These are phyloP conservation scores for Musca vetustissima DNA, from an alignment of 1,140 invertebrate genomes.

Conservation along the genomic window DNA sequence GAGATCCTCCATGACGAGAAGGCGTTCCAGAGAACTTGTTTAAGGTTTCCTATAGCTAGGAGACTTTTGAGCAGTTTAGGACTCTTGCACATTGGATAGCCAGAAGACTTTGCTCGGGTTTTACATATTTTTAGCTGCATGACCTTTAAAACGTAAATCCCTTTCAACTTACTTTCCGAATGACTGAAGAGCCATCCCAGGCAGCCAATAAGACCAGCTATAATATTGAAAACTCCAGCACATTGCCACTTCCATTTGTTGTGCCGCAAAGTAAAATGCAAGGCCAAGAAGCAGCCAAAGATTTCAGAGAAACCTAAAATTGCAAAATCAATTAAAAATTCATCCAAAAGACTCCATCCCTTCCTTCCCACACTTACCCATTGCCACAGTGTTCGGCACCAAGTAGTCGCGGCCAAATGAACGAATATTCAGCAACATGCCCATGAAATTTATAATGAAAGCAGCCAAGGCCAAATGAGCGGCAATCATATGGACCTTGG, in stretches of 20 bases:
- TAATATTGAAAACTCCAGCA: slow-evolving; percentile 53
- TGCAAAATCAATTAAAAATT: neutral
- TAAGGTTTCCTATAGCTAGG: too few species aligned
- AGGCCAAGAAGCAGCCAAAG: slow-evolving; percentile 48
- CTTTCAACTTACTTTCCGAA: slow-evolving; percentile 8
- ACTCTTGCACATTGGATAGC: too few species aligned
- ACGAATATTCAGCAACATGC: slow-evolving; percentile 55
- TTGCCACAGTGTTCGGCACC: slow-evolving; percentile 53
- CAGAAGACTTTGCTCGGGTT: too few species aligned
- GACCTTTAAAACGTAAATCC: neutral
- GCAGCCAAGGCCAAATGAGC: slow-evolving; percentile 50
- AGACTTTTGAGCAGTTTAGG: too few species aligned
- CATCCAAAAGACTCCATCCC: neutral
- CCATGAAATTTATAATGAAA: slow-evolving; percentile 56
- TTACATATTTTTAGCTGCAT: too few species aligned
- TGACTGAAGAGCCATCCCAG: slow-evolving; percentile 44
- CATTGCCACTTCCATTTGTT: slow-evolving; percentile 53
- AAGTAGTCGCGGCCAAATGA: slow-evolving; percentile 54
- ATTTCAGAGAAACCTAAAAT: slow-evolving; percentile 50
- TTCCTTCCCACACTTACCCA: slow-evolving; percentile 40
- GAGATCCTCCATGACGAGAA: too few species aligned
- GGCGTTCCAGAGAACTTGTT: too few species aligned
- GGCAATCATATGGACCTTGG: slow-evolving; percentile 47
- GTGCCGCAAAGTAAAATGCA: slow-evolving; percentile 49
- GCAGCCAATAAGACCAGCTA: slow-evolving; percentile 53